Evolutionary conservation across 2,113 vertebrate species (phyloP), one percentile per base, ranked within the genome.

Genomic region (Scartelaos histophorus): DNA sequence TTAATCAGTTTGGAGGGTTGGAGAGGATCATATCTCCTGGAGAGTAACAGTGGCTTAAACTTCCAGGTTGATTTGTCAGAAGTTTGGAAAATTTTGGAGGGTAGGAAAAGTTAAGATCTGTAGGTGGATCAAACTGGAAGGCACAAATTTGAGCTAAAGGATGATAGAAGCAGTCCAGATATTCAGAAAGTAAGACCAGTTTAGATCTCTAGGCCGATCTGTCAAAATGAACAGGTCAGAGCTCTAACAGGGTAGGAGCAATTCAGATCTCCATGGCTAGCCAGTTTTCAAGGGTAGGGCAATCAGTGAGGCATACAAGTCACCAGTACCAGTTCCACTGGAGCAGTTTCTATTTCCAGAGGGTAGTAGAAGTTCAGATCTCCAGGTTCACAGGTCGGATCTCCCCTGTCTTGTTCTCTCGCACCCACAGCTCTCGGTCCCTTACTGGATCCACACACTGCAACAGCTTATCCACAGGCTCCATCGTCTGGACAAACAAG

Each of bases 391-490:
- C 96, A 0, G 98, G 98, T 80, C 98, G 92, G 88, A 97, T 94
- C 13, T 96, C 94, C 71, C 98, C 97, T 0, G 98, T 98, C 92
- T 97, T 97, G 86, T 98, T 95, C 87, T 98, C 97, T 78, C 93
- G 92, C 75, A 99, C 98, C 98, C 97, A 99, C 78, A 96, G 91
- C 93, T 99, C 97, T 86, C 97, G 88, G 93, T 99, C 98, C 91
- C 90, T 97, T 87, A 88, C 85, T 1, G 97, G 96, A 88, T 99
- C 96, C 90, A 99, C 97, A 76, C 94, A 93, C 86, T 95, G 96
- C 82, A 99, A 94, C 75, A 98, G 94, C 88, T 99, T 95, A 87
- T 99, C 97, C 93, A 99, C 97, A 0, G 97, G 95, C 91, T 99
- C 97, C 78, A 98, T 93, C 76, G 97, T 99, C 97, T 99, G 92